Evolutionary conservation across 2,113 vertebrate genomes (phyloP), one percentile per base, ranked within the genome.

Genomic region (Indicator indicator): DNA sequence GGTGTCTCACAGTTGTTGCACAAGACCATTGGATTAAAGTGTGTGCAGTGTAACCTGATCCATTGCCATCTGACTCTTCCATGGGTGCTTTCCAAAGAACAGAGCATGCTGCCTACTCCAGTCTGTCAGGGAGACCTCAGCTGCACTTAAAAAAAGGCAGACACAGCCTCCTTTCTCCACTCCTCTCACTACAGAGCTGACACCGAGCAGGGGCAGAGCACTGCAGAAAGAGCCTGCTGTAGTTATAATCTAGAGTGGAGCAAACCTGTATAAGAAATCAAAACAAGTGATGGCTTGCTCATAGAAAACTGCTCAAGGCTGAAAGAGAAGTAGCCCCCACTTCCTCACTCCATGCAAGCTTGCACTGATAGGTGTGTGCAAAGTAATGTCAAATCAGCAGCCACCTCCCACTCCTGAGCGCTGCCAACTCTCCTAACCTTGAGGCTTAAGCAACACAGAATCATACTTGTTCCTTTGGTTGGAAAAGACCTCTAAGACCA

Each of bases 41-140:
- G 9, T 12, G 32, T 30, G 38, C 46, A 44, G 12, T n/a, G 52
- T 15, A 52, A 32, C 71, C n/a, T 1, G 1, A 4, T 5, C 9
- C 2, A 27, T 7, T 40, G 65, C 32, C 56, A 44, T 32, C 44
- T 17, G 30, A 17, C 40, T 52, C 0, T 0, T 30, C 32, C 38
- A 8, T 7, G 27, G n/a, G 33, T 46, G n/a, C 54, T 42, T 40
- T 13, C 36, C 48, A 17, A 42, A 75, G 59, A 32, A 52, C 20
- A 26, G 28, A 18, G 8, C 18, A 36, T 12, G 64, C 40, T 71
- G 64, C 36, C 52, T 15, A 4, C 36, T 27, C 59, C 16, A 28
- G 30, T 2, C 36, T 73, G 74, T 48, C 59, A 20, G 11, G 38
- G n/a, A 54, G 20, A 70, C 38, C 52, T 58, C 46, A 46, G 69